Base-by-base conservation (phyloP, 2,113 vertebrate species). In the Brevimyrus niger region DNA sequence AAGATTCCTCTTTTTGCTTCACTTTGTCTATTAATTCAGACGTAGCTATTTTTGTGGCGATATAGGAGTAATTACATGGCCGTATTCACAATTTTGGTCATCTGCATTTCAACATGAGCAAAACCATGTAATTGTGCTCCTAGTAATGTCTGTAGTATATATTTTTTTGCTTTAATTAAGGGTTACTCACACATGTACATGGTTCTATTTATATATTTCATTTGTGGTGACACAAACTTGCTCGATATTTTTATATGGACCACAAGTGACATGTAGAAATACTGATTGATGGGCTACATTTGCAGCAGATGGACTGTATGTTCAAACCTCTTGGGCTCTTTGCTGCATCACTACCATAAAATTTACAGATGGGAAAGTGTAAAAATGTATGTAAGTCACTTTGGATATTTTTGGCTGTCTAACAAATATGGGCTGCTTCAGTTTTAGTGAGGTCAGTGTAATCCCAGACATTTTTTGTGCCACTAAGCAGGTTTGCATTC, bases 391-490 rank as follows among this genome's bases (percentile, higher is more conserved):
- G 31, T 17, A 35, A 44, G 86, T 48, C 31, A 17, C 53, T 42
- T 35, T 42, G 17, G 31, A 65, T 61, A 87, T 23, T 87, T 42
- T 58, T 61, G 31, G 35, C 48, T 61, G 38, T 46, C 31, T 44
- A 87, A 42, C 84, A 44, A 58, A 87, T 61, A 44, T 13, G 31
- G 51, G 27, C 85, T 42, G 48, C 11, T 50, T 38, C 42, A 55
- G 21, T 87, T 42, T 61, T 46, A 48, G 46, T 47, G 46, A 85
- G 42, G 82, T 47, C 44, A 85, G 19, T 48, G 35, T 58, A 38
- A 87, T 87, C 48, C 51, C 55, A 61, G 87, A 46, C 35, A 87
- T 87, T 61, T 87, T 61, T 53, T 17, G 15, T 87, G 55, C 38
- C 38, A 65, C 17, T 44, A 38, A 42, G 46, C 23, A 86, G 46